Conservation (phyloP, 2,888 invertebrate species). For the Opisthograptis luteolata region DNA sequence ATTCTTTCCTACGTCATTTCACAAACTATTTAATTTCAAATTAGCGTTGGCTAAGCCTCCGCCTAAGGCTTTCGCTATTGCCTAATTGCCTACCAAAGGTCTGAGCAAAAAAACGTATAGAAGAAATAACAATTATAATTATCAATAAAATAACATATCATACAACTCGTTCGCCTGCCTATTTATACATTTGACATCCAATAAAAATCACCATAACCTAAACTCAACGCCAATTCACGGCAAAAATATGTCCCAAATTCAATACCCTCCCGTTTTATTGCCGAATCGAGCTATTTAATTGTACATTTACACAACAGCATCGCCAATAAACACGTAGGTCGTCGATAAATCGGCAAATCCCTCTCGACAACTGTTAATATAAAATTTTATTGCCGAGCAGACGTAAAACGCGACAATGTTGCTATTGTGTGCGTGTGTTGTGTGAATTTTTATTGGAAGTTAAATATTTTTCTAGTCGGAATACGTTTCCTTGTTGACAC, state of each 20-base stretch:
- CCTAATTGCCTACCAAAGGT: background rate
- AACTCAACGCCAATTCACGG: constrained; percentile 8
- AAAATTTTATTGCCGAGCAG: constrained; percentile 57
- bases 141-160: no score
- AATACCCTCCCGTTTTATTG: constrained; percentile 29
- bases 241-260: constrained; percentile 29
- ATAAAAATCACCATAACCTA: constrained; percentile 26
- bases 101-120: no score
- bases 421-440: background rate
- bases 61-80: no score
- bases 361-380: constrained; percentile 37
- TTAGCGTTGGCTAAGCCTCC: no score
- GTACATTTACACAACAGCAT: constrained; percentile 43
- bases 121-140: no score
- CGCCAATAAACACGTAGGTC: constrained; percentile 48
- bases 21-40: no score
- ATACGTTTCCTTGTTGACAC: no score
- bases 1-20: no score
- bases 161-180: no score
- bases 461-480: background rate
- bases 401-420: constrained; percentile 51
- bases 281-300: constrained; percentile 30
- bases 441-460: no score
- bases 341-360: constrained; percentile 51
- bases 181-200: constrained; percentile 8